Conservation (phyloP, 2,888 invertebrate genomes). For the Amiota minor region DNA sequence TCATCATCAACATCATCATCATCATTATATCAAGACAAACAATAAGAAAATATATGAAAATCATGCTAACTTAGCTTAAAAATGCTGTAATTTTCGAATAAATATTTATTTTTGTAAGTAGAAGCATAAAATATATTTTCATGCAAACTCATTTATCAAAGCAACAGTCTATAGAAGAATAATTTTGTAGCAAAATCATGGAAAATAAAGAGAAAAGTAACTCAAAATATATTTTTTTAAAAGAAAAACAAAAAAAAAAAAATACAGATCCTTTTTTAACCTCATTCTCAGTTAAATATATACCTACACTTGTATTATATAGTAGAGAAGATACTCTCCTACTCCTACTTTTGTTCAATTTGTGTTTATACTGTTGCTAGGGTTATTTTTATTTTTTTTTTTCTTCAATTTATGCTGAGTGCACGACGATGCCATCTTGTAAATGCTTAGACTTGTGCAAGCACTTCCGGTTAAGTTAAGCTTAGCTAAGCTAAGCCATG, state of each 20-base stretch:
- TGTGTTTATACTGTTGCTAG: conserved; percentile 4
- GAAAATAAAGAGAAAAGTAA: no score
- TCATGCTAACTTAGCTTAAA: conserved; percentile 6
- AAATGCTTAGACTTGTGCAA: neutral
- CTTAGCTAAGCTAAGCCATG: conserved; percentile 7
- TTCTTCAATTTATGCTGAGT: conserved; percentile 24
- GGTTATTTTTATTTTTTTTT: neutral
- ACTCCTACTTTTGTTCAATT: conserved; percentile 12
- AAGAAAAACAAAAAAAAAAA: no score
- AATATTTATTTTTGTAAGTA: conserved; percentile 18
- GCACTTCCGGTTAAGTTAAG: conserved; percentile 52
- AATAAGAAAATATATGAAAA: no score
- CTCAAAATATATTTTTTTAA: no score
- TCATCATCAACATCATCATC: no score
- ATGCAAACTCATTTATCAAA: neutral
- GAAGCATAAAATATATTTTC: conserved; percentile 9
- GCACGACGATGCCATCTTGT: conserved; percentile 12
- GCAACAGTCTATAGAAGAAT: no score
- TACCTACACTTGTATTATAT: no score
- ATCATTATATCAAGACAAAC: no score
- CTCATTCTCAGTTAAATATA: neutral
- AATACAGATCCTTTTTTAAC: neutral
- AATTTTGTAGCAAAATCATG: no score
- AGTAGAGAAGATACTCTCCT: neutral
- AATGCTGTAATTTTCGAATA: neutral